Conservation (phyloP, 2,888 invertebrate genomes). For the Rotaria sp. region DNA sequence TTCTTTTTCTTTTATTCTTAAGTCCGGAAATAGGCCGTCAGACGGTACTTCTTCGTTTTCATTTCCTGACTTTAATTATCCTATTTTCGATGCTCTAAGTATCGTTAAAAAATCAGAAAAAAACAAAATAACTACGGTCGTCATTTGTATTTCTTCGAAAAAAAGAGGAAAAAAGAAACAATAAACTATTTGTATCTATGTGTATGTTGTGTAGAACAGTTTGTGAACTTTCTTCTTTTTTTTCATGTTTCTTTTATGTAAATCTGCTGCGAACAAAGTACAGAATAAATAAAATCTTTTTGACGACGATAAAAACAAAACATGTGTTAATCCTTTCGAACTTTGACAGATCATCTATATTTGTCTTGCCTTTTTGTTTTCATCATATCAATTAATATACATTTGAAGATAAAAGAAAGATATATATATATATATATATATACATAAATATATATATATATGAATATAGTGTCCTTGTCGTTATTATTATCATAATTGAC, state of each 20-base stretch:
- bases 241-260: not conserved
- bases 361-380: not conserved
- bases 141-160: not conserved
- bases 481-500: not conserved
- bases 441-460: not conserved
- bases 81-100: not conserved
- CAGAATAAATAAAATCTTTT: not conserved
- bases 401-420: not conserved
- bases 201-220: slow-evolving; percentile 22
- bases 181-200: not conserved
- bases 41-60: not conserved
- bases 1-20: not conserved
- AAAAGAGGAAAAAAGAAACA: not conserved
- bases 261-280: not conserved
- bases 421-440: not conserved
- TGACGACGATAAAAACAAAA: not conserved
- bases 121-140: not conserved
- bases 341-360: not conserved
- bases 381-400: too few relatives aligned
- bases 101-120: not conserved
- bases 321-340: not conserved
- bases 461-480: not conserved
- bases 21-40: not conserved
- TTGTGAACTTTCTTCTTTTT: not conserved
- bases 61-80: slow-evolving; percentile 2